Evolutionary conservation across 92 coral and sea anemone genomes (phyloP), one percentile per base, ranked within the genome.

Genomic region (Scolanthus callimorphus): DNA sequence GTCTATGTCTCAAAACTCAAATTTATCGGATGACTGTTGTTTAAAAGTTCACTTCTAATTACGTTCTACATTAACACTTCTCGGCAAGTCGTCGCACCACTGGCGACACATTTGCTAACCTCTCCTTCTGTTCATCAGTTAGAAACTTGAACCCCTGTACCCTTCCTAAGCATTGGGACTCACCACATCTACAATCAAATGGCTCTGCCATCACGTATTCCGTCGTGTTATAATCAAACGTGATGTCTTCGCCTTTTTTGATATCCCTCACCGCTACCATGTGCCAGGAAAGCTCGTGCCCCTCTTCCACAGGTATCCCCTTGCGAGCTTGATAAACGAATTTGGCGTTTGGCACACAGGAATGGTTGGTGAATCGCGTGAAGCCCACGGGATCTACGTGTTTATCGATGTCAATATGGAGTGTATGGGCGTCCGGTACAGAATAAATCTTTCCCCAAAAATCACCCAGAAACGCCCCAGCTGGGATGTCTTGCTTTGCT

Each of bases 121-220:
- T 51, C n/a, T 25, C 30, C 28, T 20, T 49, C 12, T 72, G 62
- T 39, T 72, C 63, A 1, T 45, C 25, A 1, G 71, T 39, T 11
- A 72, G 21, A 52, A 11, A 41, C 57, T 72, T 72, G 19, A 72
- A 72, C 3, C 79, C 79, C 29, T 29, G 57, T 11, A 72, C 63
- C n/a, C 21, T 41, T n/a, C 79, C 70, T 45, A 72, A 27, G 34
- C 79, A 72, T 1, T 54, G 17, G 2, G 17, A 44, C 11, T 51
- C 25, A 4, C 70, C 70, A 62, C 79, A 72, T 20, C 10, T 20
- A 45, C 70, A 72, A 28, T 53, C 12, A 25, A 72, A 72, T 3
- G 70, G 53, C 15, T 3, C 24, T 0, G 55, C 70, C 70, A 72
- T 62, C 3, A 20, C 53, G 27, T 39, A 72, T 51, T 72, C 79